Conservation (phyloP, 1,140 invertebrate species). For the Conopomorpha cramerella region DNA sequence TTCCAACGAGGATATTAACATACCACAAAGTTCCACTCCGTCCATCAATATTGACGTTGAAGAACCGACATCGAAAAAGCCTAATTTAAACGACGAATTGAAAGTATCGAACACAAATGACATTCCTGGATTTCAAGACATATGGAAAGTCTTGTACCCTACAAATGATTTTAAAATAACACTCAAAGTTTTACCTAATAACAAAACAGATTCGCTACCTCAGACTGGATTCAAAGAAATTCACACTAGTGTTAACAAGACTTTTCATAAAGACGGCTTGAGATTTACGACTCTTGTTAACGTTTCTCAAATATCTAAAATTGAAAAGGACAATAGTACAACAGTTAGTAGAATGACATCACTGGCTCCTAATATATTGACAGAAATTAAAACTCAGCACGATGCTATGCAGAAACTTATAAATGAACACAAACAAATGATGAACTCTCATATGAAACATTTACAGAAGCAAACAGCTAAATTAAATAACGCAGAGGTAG, state of each 20-base stretch:
- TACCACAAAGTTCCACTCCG: too few relatives aligned
- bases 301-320: conserved; percentile 40
- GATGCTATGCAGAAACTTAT: conserved; percentile 18
- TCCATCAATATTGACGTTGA: too few relatives aligned
- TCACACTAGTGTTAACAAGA: conserved; percentile 41
- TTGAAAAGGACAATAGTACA: conserved; percentile 23
- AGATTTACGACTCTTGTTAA: conserved; percentile 31
- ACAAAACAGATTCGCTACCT: conserved; percentile 13
- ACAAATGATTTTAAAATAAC: conserved; percentile 28
- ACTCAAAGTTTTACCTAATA: conserved; percentile 36
- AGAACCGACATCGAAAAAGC: too few relatives aligned
- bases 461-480: conserved; percentile 16
- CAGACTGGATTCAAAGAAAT: conserved; percentile 36
- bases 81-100: too few relatives aligned
- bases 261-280: conserved; percentile 31
- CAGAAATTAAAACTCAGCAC: conserved; percentile 11
- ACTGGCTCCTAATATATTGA: background rate
- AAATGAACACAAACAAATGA: conserved; percentile 16
- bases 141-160: too few relatives aligned
- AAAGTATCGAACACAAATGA: too few relatives aligned
- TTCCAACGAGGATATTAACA: too few relatives aligned
- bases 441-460: conserved; percentile 17
- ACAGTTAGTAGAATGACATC: background rate
- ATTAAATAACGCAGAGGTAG: too few relatives aligned
- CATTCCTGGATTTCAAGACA: too few relatives aligned